Evolutionary conservation across 2,113 vertebrate genomes (phyloP), one percentile per base, ranked within the genome.

Genomic region (Hypocryptadius cinnamomeus): DNA sequence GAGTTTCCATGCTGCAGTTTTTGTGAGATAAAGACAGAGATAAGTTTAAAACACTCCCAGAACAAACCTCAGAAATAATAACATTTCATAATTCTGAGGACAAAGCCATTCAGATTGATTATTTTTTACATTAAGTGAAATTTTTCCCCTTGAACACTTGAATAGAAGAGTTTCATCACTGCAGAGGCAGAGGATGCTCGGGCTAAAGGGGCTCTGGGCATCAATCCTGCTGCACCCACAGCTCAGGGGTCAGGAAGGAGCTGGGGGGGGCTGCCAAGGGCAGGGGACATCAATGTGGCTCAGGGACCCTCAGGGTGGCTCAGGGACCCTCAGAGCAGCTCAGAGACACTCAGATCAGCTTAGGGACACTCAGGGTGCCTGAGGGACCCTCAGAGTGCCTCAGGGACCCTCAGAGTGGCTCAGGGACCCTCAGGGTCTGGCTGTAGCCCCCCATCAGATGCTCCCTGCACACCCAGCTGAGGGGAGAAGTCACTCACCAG

Each of bases 91-190:
- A 37, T 47, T 56, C 60, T 9, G 10, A 63, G n/a, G 40, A 19
- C 10, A 24, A 19, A 2, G 4, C 0, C 1, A 31, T 39, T 50
- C 21, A 16, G 25, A 56, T 5, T 5, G 21, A 1, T 6, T 13
- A 56, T 37, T 20, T 54, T 30, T 15, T 17, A 7, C 21, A 15
- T 30, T 12, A n/a, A 44, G 25, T 16, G 47, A 8, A 48, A 39
- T 25, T 37, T 71, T 45, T 45, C 60, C 27, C n/a, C 25, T 53
- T 7, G 25, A 64, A 24, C 24, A 3, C 45, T 53, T 21, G 5
- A 20, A 2, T 0, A 6, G 70, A 23, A 10, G 37, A 14, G 21
- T 50, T 66, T 1, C 14, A 6, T 23, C 4, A 0, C 0, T 13
- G 65, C 66, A 48, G 71, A 5, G 23, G 70, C 27, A 66, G 57